Evolutionary conservation across 2,888 invertebrate genomes (phyloP), one percentile per base, ranked within the genome.

Genomic region (Microctonus hyperodae): DNA sequence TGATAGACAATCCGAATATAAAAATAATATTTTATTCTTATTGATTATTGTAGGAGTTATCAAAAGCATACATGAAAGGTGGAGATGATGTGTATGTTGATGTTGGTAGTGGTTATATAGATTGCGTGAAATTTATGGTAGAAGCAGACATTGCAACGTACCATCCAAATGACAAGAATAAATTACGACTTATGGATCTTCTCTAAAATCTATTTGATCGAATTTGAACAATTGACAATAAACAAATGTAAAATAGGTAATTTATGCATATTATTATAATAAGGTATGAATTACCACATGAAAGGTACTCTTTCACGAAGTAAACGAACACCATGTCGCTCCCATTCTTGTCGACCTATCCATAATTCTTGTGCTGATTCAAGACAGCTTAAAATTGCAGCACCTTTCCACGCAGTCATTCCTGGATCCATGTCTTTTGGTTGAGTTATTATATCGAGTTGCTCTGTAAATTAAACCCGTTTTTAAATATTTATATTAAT

Each of bases 311-410:
- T 88, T 85, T 97, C 97, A 75, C 97, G 87, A 66, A 98, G 86
- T 75, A 96, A 88, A 77, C 93, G 90, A 1, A 96, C 89, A 1
- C 96, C 96, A 81, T 88, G 90, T 73, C 91, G 92, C 74, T 90
- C 89, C 96, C 97, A 97, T 83, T 97, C 97, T 33, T 86, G 86
- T 68, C 90, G 89, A 64, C 89, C 89, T 50, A 97, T 95, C 97
- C 97, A 97, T 9, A 97, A 84, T 80, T 97, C 97, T 70, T 94
- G 92, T 0, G 96, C 94, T 0, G 96, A 95, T 81, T 97, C 97
- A 67, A 97, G 84, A 76, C 96, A 95, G 0, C 96, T 94, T 89
- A 97, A 90, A 10, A 97, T 93, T 0, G 96, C 92, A 0, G 96
- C 97, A 0, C 97, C 97, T 83, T 97, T 97, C 97, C 97, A 97